A percentile compares a stretch with the other conserved stretches of the same genome.
phyloP scores from a whole-genome alignment of 2,888 invertebrate genomes.

The Agrenia bidenticulata region DNA sequence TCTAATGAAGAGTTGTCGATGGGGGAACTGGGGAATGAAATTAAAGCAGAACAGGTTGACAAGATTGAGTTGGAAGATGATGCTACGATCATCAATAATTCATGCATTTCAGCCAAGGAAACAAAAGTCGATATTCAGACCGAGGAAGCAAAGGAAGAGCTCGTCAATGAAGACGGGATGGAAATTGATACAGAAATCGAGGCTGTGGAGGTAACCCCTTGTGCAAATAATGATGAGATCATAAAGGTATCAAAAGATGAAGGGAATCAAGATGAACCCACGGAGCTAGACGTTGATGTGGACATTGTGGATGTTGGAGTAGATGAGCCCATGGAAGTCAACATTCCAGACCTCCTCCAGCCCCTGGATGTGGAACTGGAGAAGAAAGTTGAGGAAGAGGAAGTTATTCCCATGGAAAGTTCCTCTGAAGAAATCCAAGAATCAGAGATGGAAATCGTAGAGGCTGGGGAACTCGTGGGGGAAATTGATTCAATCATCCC shows the following conservation, averaged over 20 bases:
- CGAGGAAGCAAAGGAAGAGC: too few species aligned
- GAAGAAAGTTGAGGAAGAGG: slow-evolving; percentile 23
- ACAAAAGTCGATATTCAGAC: background rate
- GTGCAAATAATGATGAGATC: background rate
- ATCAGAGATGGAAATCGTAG: slow-evolving; percentile 22
- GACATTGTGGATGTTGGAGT: slow-evolving; percentile 36
- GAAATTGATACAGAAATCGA: slow-evolving; percentile 4
- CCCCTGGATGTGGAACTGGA: slow-evolving; percentile 13
- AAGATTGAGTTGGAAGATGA: background rate
- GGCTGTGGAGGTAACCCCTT: background rate
- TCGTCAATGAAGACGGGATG: background rate
- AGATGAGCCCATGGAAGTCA: slow-evolving; percentile 42
- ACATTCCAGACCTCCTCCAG: background rate
- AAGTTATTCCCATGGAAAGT: slow-evolving; percentile 12
- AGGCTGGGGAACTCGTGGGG: slow-evolving; percentile 6
- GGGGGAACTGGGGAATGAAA: background rate
- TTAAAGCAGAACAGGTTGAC: slow-evolving; percentile 11
- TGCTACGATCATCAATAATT: background rate
- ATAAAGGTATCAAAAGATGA: slow-evolving; percentile 25
- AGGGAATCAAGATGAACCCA: slow-evolving; percentile 1
- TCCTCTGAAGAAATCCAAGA: background rate
- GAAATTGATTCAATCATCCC: too few species aligned
- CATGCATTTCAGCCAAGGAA: background rate
- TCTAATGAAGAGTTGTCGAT: background rate
- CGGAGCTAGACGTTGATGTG: slow-evolving; percentile 26